A percentile compares a stretch with the other conserved stretches of the same genome.
These are phyloP conservation scores for Amblyraja radiata DNA, from an alignment of 2,797 vertebrate genomes.

Conservation along the genomic window DNA sequence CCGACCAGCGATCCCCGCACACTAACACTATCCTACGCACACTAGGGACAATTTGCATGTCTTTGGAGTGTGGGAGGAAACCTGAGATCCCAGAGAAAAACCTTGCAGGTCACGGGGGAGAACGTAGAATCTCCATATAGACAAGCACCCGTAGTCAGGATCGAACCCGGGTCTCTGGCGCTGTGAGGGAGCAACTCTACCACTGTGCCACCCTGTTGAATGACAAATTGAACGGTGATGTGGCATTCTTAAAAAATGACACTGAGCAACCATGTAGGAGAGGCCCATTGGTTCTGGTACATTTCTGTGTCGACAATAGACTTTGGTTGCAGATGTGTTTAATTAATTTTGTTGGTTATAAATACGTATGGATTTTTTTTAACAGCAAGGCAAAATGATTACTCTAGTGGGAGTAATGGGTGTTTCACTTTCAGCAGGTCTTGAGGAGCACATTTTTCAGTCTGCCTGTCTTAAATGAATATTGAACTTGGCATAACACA, in stretches of 20 bases:
- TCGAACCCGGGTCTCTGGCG: no score
- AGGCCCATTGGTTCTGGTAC: background rate
- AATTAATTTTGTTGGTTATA: slow-evolving; percentile 32
- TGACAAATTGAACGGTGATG: background rate
- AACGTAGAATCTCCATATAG: no score
- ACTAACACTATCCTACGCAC: no score
- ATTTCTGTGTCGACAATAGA: background rate
- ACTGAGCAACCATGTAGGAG: background rate
- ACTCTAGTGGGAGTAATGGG: background rate
- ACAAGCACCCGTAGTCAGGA: no score
- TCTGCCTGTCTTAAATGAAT: background rate
- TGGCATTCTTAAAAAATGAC: background rate
- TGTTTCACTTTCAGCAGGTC: background rate
- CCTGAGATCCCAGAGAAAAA: no score
- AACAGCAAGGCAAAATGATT: slow-evolving; percentile 16
- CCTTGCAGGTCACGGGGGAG: no score
- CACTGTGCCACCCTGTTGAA: background rate
- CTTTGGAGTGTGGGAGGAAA: no score
- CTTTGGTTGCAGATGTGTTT: slow-evolving; percentile 13
- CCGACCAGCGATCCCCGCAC: no score
- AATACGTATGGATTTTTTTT: background rate
- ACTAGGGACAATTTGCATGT: no score
- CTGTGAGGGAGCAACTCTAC: no score
- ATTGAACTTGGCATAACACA: slow-evolving; percentile 26
- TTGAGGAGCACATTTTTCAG: background rate